A percentile compares a stretch with the other conserved stretches of the same genome.
Conservation (phyloP, 2,113 vertebrate species). For the Elanoides forficatus region DNA sequence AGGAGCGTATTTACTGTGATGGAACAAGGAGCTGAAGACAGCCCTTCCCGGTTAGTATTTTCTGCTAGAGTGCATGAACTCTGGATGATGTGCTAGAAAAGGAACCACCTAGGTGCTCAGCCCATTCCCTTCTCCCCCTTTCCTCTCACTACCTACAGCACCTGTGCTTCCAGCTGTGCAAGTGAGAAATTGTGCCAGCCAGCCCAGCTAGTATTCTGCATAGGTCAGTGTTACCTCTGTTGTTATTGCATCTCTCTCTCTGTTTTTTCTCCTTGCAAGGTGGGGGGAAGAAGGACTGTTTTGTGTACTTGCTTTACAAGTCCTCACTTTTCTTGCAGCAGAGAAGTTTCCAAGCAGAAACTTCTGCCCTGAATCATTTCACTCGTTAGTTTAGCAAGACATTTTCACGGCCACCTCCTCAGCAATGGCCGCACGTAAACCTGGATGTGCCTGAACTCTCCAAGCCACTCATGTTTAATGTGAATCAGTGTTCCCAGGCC, state of each 20-base stretch:
- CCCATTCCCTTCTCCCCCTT: not conserved
- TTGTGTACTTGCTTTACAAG: not conserved
- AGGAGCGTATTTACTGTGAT: not conserved
- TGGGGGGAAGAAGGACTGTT: not conserved
- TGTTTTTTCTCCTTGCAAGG: rapidly evolving
- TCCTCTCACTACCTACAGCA: not conserved
- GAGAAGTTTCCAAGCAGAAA: not conserved
- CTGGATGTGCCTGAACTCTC: not conserved
- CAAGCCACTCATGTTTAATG: not conserved
- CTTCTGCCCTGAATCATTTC: not conserved
- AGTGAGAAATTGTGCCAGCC: not conserved
- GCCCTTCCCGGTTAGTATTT: not conserved
- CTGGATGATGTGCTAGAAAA: not conserved
- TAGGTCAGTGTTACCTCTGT: not conserved
- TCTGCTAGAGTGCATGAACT: not conserved
- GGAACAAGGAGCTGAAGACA: not conserved
- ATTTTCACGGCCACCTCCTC: not conserved
- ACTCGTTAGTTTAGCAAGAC: not conserved
- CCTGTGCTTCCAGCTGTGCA: not conserved
- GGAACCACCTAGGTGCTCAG: not conserved
- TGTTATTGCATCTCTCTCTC: not conserved
- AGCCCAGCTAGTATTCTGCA: not conserved
- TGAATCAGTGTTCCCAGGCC: not conserved
- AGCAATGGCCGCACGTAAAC: not conserved
- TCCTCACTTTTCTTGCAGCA: not conserved